Percentiles rank a stretch among this genome's conserved stretches.
Evolutionary conservation across 2,888 invertebrate species (phyloP).

Genomic region (Limenitis arthemis): DNA sequence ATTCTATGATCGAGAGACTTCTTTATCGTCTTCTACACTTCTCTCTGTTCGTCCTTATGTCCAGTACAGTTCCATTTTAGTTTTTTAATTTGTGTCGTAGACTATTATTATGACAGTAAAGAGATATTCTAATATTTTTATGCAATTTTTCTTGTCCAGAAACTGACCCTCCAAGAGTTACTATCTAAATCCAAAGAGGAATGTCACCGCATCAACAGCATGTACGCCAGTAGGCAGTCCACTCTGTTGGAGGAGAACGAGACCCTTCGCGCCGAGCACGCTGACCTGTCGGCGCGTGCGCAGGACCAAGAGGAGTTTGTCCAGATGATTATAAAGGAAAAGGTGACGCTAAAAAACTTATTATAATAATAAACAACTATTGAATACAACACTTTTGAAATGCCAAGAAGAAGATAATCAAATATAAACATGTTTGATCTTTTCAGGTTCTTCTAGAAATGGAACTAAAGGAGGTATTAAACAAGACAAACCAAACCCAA

Average conservation of each 20-base stretch:
- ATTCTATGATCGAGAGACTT: too few relatives aligned
- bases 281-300: conserved; percentile 40
- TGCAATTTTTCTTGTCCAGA: conserved; percentile 34
- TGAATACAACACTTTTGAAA: too few relatives aligned
- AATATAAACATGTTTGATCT: conserved; percentile 32
- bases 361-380: too few relatives aligned
- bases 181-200: conserved; percentile 54
- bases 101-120: too few relatives aligned
- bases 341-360: too few relatives aligned
- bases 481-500: conserved; percentile 51
- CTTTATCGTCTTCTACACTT: too few relatives aligned
- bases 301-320: conserved; percentile 52
- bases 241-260: conserved; percentile 52
- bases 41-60: too few relatives aligned
- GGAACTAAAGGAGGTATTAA: conserved; percentile 56
- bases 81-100: too few relatives aligned
- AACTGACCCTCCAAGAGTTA: conserved; percentile 48
- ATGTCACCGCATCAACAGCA: conserved; percentile 63
- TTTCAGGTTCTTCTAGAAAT: conserved; percentile 50
- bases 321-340: conserved; percentile 53
- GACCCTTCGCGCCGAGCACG: conserved; percentile 40
- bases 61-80: too few relatives aligned
- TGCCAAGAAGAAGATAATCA: too few relatives aligned
- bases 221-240: conserved; percentile 55
- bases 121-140: not conserved